Percentiles rank a stretch among this genome's conserved stretches.
Conservation (phyloP, 2,888 invertebrate species). For the Kuschelorhynchus macadamiae region DNA sequence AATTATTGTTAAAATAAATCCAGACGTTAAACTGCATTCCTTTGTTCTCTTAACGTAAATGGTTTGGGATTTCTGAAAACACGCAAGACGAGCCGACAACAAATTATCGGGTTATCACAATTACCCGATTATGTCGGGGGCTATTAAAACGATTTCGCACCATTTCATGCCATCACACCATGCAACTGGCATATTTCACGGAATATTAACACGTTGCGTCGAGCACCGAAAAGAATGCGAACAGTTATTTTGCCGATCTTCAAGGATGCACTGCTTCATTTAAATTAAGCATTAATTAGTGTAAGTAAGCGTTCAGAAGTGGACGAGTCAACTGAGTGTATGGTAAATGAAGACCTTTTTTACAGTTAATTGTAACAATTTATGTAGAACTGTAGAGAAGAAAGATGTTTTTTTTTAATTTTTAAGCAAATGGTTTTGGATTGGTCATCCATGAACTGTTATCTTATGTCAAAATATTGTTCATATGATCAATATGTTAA, state of each 20-base stretch:
- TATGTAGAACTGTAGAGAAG: too few relatives aligned
- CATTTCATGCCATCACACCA: conserved; percentile 42
- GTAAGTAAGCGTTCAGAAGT: too few relatives aligned
- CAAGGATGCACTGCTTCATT: background rate
- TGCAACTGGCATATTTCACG: conserved; percentile 47
- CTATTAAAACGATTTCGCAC: conserved; percentile 55
- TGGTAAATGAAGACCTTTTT: too few relatives aligned
- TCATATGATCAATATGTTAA: too few relatives aligned
- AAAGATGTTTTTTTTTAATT: too few relatives aligned
- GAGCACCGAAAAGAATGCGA: background rate
- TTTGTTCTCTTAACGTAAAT: background rate
- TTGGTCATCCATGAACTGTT: too few relatives aligned
- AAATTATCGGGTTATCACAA: conserved; percentile 59
- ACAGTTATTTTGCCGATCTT: conserved; percentile 21
- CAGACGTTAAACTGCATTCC: background rate
- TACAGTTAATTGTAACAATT: too few relatives aligned
- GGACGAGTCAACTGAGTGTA: too few relatives aligned
- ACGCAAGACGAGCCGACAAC: conserved; percentile 50
- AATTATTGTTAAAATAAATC: too few relatives aligned
- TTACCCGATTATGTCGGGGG: conserved; percentile 58
- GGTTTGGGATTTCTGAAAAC: conserved; percentile 6
- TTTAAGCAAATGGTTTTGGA: too few relatives aligned
- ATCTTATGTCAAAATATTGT: too few relatives aligned
- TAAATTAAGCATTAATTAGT: background rate
- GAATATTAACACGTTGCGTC: conserved; percentile 30